These are phyloP conservation scores for Pseudococcus longispinus DNA, from an alignment of 2,888 invertebrate genomes.

Conservation along the genomic window DNA sequence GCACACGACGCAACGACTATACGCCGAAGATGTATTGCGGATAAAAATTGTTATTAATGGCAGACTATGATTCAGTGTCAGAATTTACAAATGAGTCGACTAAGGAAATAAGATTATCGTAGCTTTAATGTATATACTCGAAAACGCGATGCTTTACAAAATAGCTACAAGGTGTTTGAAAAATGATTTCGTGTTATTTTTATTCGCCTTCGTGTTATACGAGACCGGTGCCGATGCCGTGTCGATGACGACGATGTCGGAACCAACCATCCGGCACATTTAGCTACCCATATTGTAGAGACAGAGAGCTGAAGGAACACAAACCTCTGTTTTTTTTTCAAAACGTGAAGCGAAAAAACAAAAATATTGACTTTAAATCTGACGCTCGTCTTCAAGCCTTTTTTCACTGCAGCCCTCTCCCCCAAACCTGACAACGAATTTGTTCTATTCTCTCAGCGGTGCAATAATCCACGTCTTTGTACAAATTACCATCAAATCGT, in stretches of 20 bases:
- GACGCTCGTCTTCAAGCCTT: background rate
- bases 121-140: slow-evolving; percentile 41
- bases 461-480: background rate
- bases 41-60: slow-evolving; percentile 42
- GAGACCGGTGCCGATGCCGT: too few species aligned
- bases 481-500: background rate
- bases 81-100: slow-evolving; percentile 42
- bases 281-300: too few species aligned
- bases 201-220: background rate
- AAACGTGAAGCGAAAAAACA: background rate
- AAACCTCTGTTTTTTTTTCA: background rate
- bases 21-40: background rate
- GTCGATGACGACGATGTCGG: background rate
- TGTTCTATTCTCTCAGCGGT: background rate
- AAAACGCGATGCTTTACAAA: slow-evolving; percentile 28
- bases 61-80: slow-evolving; percentile 42
- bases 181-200: slow-evolving; percentile 21
- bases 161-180: slow-evolving; percentile 40
- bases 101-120: slow-evolving; percentile 44
- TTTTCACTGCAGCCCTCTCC: background rate
- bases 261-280: background rate
- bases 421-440: background rate
- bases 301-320: background rate
- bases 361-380: slow-evolving; percentile 23
- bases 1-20: too few species aligned